phyloP scores from a whole-genome alignment of 1,140 invertebrate species.

The Tetramorium alpestre region DNA sequence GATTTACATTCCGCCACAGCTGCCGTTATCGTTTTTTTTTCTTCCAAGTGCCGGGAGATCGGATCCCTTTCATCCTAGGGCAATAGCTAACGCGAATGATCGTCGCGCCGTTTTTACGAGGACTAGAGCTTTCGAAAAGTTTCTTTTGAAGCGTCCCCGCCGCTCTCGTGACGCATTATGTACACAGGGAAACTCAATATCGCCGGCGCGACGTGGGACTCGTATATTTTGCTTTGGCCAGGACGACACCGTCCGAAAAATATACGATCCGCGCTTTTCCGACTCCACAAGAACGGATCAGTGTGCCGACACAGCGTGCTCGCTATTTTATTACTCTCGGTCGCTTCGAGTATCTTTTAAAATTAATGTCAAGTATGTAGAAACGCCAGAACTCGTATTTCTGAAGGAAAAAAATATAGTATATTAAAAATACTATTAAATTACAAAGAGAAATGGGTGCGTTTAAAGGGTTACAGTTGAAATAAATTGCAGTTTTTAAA shows the following conservation, averaged over 20 bases:
- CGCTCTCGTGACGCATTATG: conserved; percentile 22
- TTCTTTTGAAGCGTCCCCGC: conserved; percentile 51
- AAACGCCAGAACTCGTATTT: not conserved
- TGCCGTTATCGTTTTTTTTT: conserved; percentile 13
- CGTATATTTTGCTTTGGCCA: conserved; percentile 76
- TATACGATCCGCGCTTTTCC: conserved; percentile 70
- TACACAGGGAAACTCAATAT: conserved; percentile 71
- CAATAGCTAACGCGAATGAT: conserved; percentile 30
- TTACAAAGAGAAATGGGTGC: not conserved
- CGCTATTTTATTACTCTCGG: conserved; percentile 52
- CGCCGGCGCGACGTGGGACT: not conserved
- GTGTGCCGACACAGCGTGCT: conserved; percentile 1
- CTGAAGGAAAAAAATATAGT: not conserved
- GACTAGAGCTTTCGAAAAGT: conserved; percentile 53
- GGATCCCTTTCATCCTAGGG: conserved; percentile 8
- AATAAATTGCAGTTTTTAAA: not conserved
- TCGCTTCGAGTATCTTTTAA: conserved; percentile 45
- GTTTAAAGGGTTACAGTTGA: not conserved
- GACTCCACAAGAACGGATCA: conserved; percentile 55
- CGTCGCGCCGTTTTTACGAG: conserved; percentile 14
- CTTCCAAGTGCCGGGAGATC: not conserved
- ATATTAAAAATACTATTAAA: not conserved
- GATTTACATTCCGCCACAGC: conserved; percentile 12
- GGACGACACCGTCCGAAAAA: conserved; percentile 72
- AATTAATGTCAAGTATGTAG: not conserved